Evolutionary conservation across 2,797 vertebrate genomes (phyloP), one percentile per base, ranked within the genome.

Genomic region (Catostomus latipinnis): DNA sequence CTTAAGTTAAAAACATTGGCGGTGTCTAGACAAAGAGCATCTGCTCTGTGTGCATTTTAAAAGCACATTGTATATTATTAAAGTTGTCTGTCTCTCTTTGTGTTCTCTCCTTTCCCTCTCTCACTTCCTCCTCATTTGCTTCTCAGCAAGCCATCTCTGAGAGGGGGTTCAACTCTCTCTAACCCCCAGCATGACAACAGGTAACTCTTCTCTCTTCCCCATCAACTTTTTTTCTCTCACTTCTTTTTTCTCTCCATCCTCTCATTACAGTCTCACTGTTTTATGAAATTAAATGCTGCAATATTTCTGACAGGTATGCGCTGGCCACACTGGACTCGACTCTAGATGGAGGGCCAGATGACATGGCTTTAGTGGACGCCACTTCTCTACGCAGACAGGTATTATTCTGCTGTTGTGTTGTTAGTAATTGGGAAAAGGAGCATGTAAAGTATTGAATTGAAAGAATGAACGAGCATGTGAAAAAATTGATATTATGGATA

Each of bases 371-470:
- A 45, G 96, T 97, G 13, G 98, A 99, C 86, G 96, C 96, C 11
- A 93, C 96, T 71, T 95, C 98, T 8, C 92, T 99, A 81, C 93
- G 97, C 81, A 92, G 98, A 88, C 98, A 99, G 97, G 98, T 99
- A 74, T 16, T 16, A 14, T 65, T 65, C 6, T 45, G 10, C 34
- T 66, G 34, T 34, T 34, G 34, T 34, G 34, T 3, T 34, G 2
- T 34, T 34, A 4, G 34, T 34, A 34, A 34, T 34, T 34, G 34
- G 34, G 34, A 34, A 34, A 34, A 34, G 34, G 1, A 34, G 34
- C 34, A 34, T 34, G 34, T 34, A 34, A 34, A 34, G 2, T 3
- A 34, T 34, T 34, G 34, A 34, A 34, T 4, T 34, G 34, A 34
- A 34, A 34, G 34, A 34, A 34, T 34, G 34, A 34, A 34, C 4